phyloP scores from a whole-genome alignment of 2,113 vertebrate genomes.

The Dicrurus megarhynchus region DNA sequence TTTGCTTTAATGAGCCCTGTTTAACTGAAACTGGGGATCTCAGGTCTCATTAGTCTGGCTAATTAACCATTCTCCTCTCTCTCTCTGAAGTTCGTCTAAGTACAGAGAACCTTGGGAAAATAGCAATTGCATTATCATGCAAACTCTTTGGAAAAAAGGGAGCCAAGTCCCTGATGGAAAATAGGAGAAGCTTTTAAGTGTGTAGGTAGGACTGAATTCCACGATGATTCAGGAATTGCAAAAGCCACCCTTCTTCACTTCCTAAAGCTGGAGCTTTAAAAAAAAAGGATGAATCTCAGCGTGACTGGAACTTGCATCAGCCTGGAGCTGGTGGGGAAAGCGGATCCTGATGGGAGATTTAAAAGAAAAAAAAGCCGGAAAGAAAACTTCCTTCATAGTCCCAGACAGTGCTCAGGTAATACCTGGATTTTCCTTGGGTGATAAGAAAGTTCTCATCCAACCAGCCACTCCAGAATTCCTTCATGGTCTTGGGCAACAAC shows the following conservation, averaged over 20 bases:
- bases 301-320: background rate
- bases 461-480: background rate
- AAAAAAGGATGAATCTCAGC: background rate
- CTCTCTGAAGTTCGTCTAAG: background rate
- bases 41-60: conserved; percentile 40
- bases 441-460: background rate
- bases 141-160: background rate
- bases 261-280: background rate
- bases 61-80: conserved; percentile 32
- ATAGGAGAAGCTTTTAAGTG: background rate
- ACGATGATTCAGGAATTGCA: background rate
- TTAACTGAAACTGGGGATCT: background rate
- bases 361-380: background rate
- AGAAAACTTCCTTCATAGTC: background rate
- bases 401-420: fast-evolving
- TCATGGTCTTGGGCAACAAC: background rate
- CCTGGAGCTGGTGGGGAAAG: background rate
- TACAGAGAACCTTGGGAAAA: conserved; percentile 5
- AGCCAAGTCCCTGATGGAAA: background rate
- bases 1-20: conserved; percentile 28
- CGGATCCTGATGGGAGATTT: background rate
- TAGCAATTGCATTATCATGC: background rate
- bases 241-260: background rate
- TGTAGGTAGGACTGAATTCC: background rate
- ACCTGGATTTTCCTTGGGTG: background rate